A percentile compares a stretch with the other conserved stretches of the same genome.
These are phyloP conservation scores for Protophormia terraenovae DNA, from an alignment of 2,888 invertebrate genomes.

Conservation along the genomic window DNA sequence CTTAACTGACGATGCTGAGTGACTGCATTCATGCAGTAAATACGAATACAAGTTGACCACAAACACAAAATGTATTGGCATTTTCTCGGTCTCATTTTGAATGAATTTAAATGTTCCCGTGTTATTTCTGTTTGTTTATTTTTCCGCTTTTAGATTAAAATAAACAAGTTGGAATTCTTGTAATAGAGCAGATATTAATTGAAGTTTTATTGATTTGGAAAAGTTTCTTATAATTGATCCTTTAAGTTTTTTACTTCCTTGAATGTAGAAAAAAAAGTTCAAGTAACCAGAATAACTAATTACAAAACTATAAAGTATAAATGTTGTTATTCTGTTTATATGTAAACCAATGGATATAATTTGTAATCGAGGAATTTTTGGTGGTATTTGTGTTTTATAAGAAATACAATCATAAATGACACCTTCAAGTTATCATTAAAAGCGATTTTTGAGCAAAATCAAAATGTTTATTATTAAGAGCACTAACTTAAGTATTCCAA, in stretches of 20 bases:
- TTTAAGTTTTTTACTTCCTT: not conserved
- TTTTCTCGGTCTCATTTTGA: conserved; percentile 11
- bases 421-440: no score
- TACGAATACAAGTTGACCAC: conserved; percentile 6
- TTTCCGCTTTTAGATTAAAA: conserved; percentile 4
- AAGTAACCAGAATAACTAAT: no score
- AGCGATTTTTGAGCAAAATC: no score
- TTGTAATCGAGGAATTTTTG: no score
- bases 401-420: no score
- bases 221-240: not conserved
- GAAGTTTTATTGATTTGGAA: conserved; percentile 18
- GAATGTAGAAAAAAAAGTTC: not conserved
- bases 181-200: conserved; percentile 23
- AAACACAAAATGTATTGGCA: not conserved
- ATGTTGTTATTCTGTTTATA: no score
- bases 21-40: conserved; percentile 49
- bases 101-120: conserved; percentile 15
- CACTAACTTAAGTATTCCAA: no score
- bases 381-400: no score
- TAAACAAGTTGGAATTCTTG: not conserved
- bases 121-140: not conserved
- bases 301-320: no score
- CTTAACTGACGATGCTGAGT: conserved; percentile 25
- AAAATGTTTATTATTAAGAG: no score
- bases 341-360: no score